These are phyloP conservation scores for Mnemiopsis leidyi DNA, from an alignment of 37 sponge, comb jelly and placozoan genomes.

Conservation along the genomic window DNA sequence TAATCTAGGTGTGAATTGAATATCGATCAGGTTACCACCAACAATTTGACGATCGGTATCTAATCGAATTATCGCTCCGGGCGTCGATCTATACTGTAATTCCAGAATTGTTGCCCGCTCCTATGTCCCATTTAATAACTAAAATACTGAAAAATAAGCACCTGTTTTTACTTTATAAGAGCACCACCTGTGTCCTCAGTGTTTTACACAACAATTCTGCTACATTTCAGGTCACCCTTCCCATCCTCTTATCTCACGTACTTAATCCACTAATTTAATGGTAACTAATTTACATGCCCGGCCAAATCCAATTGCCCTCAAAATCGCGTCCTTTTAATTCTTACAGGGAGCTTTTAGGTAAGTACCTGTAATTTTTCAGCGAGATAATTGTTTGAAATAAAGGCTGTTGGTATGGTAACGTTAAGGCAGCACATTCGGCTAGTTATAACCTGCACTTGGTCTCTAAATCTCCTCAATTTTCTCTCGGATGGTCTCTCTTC, in stretches of 20 bases:
- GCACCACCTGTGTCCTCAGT: not conserved
- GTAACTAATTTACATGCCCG: not conserved
- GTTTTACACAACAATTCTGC: too few relatives aligned
- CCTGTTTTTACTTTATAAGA: not conserved
- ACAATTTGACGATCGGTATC: not conserved
- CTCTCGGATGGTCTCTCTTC: too few relatives aligned
- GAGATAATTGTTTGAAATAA: not conserved
- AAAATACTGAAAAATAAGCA: too few relatives aligned
- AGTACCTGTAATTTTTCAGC: not conserved
- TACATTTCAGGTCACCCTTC: too few relatives aligned
- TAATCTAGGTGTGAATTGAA: too few relatives aligned
- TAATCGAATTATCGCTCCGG: not conserved
- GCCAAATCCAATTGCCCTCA: not conserved
- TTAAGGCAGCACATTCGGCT: not conserved
- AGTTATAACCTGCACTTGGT: too few relatives aligned
- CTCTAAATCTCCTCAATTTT: too few relatives aligned
- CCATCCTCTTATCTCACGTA: not conserved
- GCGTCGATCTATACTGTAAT: not conserved
- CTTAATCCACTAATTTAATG: not conserved
- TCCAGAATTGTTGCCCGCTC: not conserved
- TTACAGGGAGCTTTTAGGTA: not conserved
- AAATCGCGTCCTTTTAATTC: not conserved
- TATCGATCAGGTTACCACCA: too few relatives aligned
- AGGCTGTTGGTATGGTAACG: not conserved
- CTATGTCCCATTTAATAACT: too few relatives aligned